Percentiles rank a stretch among this genome's conserved stretches.
Conservation (phyloP, 2,797 vertebrate genomes). For the Cirrhinus molitorella region DNA sequence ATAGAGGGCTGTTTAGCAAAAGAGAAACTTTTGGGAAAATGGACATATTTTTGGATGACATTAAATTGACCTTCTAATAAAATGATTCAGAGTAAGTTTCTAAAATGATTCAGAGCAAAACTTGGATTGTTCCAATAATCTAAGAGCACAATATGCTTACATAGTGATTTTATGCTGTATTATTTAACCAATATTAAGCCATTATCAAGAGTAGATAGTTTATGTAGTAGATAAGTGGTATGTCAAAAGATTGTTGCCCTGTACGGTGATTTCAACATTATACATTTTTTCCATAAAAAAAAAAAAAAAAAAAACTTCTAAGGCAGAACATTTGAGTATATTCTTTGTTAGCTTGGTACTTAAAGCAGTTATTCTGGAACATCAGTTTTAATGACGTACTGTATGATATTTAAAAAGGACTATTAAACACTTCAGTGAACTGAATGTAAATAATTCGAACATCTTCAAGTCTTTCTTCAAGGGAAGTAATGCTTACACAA, state of each 20-base stretch:
- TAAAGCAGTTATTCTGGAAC: not conserved
- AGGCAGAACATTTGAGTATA: too few relatives aligned
- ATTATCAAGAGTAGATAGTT: not conserved
- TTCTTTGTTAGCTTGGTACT: not conserved
- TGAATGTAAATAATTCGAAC: not conserved
- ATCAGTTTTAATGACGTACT: not conserved
- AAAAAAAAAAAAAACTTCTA: too few relatives aligned
- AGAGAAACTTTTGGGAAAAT: not conserved
- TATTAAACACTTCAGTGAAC: not conserved
- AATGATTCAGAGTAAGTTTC: not conserved
- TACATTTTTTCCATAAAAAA: too few relatives aligned
- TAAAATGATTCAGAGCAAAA: not conserved
- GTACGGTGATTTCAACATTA: not conserved
- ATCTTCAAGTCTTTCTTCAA: not conserved
- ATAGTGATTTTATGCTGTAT: not conserved
- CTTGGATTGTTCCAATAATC: not conserved
- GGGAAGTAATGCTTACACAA: not conserved
- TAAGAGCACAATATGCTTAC: not conserved
- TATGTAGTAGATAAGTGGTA: not conserved
- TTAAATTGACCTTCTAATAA: not conserved
- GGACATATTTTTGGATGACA: not conserved
- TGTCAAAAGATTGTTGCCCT: not conserved
- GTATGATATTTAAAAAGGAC: not conserved
- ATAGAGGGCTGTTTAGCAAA: slow-evolving; percentile 2
- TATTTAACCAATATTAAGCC: not conserved